Base-by-base conservation (phyloP, 2,113 vertebrate genomes). In the Thamnaconus septentrionalis region DNA sequence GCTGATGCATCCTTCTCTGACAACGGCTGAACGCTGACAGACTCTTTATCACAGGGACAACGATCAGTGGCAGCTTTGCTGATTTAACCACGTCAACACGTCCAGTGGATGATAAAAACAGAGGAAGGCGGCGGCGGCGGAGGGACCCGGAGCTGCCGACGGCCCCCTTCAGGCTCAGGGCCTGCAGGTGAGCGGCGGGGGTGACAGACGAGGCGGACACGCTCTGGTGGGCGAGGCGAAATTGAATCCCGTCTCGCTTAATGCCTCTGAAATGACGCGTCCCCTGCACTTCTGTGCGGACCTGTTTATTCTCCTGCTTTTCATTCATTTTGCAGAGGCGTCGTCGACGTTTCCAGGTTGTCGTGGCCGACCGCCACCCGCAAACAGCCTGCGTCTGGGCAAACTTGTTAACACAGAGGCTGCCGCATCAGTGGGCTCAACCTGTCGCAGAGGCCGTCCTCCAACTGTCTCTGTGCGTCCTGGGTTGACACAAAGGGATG, bases 201-300 rank as follows among this genome's bases (percentile, higher is more conserved):
- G 75, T 83, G 76, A 81, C 69, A 78, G 84, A 86, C 56, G 67
- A 83, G 75, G 54, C 56, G 74, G 68, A 76, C 74, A 73, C 52
- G 81, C 81, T 80, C 83, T 43, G 49, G 70, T 69, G 66, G 59
- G 66, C 73, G 59, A 31, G 64, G 76, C 48, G 49, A 85, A 89
- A 89, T 87, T 82, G 71, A 88, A 89, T 82, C 73, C 73, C n/a
- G 69, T 83, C 82, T 78, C 52, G 9, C 60, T 79, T 73, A 71
- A 84, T 87, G 76, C 76, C 48, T 72, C 72, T 79, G 80, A 86
- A 83, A 88, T 84, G 74, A 79, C 72, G 70, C 64, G 54, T 76
- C 62, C 62, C 64, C 69, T 81, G 74, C 73, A 77, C 75, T 74
- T 87, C 56, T 68, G 74, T 75, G 61, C 79, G 62, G 56, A 73